Conservation (phyloP, 1,140 invertebrate species). For the Drosophila paulistorum region DNA sequence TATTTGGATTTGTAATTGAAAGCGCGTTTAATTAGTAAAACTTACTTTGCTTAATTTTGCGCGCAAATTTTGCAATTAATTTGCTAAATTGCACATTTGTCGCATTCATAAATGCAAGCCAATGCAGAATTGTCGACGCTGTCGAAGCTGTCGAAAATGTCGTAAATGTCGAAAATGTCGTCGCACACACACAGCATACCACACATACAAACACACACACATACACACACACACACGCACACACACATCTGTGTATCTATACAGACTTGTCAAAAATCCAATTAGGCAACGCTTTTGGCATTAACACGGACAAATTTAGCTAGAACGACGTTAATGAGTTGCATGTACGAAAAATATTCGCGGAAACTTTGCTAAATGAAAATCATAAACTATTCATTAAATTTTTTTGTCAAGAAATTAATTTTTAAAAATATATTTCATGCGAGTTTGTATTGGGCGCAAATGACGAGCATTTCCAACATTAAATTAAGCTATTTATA, state of each 20-base stretch:
- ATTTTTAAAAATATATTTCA: too few species aligned
- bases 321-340: conserved; percentile 39
- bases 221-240: conserved; percentile 25
- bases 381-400: conserved; percentile 4
- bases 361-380: background rate
- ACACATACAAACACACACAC: conserved; percentile 21
- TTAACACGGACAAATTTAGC: conserved; percentile 52
- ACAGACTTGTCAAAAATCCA: conserved; percentile 67
- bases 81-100: conserved; percentile 56
- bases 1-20: conserved; percentile 53
- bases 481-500: too few species aligned
- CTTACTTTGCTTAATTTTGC: conserved; percentile 56
- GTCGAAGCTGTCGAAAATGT: conserved; percentile 37
- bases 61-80: conserved; percentile 63
- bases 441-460: too few species aligned
- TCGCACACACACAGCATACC: conserved; percentile 9
- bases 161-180: conserved; percentile 22
- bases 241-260: background rate
- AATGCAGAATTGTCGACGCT: conserved; percentile 20
- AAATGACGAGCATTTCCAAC: too few species aligned
- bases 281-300: conserved; percentile 55
- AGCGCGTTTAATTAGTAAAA: conserved; percentile 63
- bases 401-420: background rate
- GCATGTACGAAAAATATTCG: background rate
- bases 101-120: conserved; percentile 47